A percentile compares a stretch with the other conserved stretches of the same genome.
Conservation (phyloP, 92 coral and sea anemone genomes). For the Porites rus region DNA sequence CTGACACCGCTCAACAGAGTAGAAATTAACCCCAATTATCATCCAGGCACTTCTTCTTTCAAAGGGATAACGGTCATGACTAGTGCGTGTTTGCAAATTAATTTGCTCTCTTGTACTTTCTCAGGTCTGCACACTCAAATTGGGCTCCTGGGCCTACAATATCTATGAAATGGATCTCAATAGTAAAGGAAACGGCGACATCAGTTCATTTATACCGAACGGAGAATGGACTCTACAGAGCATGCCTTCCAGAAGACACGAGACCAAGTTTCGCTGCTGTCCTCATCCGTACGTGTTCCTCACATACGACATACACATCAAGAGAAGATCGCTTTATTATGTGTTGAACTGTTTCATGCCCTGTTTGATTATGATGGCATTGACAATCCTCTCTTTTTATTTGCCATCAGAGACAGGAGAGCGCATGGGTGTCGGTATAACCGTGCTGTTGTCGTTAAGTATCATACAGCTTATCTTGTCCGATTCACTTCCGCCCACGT, state of each 20-base stretch:
- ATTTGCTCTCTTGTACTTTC: neutral
- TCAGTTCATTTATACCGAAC: slow-evolving; percentile 75
- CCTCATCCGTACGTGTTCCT: slow-evolving; percentile 81
- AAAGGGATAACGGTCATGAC: too few relatives aligned
- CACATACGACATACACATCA: slow-evolving; percentile 81
- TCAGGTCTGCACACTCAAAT: slow-evolving; percentile 80
- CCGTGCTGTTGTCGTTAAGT: slow-evolving; percentile 84
- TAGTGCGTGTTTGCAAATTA: too few relatives aligned
- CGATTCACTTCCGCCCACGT: slow-evolving; percentile 88
- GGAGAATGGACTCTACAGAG: slow-evolving; percentile 88
- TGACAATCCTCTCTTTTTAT: slow-evolving; percentile 82
- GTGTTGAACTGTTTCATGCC: slow-evolving; percentile 88
- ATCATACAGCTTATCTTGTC: slow-evolving; percentile 90
- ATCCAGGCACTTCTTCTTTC: too few relatives aligned
- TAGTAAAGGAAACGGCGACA: slow-evolving; percentile 81
- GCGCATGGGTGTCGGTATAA: slow-evolving; percentile 93
- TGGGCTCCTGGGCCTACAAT: slow-evolving; percentile 92
- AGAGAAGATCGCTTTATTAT: slow-evolving; percentile 82
- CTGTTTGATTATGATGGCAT: slow-evolving; percentile 87
- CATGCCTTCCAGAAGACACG: slow-evolving; percentile 83
- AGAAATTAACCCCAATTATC: too few relatives aligned
- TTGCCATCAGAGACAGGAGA: slow-evolving; percentile 90
- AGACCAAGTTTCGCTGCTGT: slow-evolving; percentile 83
- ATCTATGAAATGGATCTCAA: slow-evolving; percentile 75
- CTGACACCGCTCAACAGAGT: too few relatives aligned